These are phyloP conservation scores for Osmoderma eremita DNA, from an alignment of 2,888 invertebrate species.

Conservation along the genomic window DNA sequence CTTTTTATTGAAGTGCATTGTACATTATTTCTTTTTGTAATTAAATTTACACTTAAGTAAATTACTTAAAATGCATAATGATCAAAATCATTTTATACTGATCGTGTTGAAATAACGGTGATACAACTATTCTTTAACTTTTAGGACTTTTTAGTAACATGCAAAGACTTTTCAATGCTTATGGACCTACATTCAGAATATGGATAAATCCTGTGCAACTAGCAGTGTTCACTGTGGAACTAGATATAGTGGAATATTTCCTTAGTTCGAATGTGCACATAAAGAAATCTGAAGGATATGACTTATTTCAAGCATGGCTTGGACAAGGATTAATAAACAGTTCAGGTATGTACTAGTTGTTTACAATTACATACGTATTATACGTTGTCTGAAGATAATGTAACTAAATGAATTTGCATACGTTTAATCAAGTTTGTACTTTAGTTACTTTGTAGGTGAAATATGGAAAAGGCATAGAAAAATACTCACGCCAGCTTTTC, in stretches of 20 bases:
- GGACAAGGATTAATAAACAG: constrained; percentile 47
- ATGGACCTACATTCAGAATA: constrained; percentile 46
- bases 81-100: too few species aligned
- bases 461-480: constrained; percentile 63
- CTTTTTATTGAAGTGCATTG: too few species aligned
- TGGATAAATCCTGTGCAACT: constrained; percentile 41
- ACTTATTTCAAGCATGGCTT: constrained; percentile 47
- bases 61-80: too few species aligned
- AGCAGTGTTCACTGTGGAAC: constrained; percentile 47
- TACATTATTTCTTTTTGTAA: too few species aligned
- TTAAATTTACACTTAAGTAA: too few species aligned
- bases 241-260: constrained; percentile 46
- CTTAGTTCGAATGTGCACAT: constrained; percentile 48
- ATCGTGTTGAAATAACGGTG: too few species aligned
- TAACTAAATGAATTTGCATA: background rate
- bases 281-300: constrained; percentile 49
- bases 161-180: constrained; percentile 34
- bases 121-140: constrained; percentile 1
- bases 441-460: constrained; percentile 54
- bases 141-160: constrained; percentile 36
- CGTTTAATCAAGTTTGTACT: background rate
- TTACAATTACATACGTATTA: background rate
- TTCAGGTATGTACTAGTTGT: constrained; percentile 43
- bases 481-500: constrained; percentile 64
- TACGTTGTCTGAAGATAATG: background rate